Conservation (phyloP, 1,140 invertebrate genomes). For the Notospermus geniculatus region DNA sequence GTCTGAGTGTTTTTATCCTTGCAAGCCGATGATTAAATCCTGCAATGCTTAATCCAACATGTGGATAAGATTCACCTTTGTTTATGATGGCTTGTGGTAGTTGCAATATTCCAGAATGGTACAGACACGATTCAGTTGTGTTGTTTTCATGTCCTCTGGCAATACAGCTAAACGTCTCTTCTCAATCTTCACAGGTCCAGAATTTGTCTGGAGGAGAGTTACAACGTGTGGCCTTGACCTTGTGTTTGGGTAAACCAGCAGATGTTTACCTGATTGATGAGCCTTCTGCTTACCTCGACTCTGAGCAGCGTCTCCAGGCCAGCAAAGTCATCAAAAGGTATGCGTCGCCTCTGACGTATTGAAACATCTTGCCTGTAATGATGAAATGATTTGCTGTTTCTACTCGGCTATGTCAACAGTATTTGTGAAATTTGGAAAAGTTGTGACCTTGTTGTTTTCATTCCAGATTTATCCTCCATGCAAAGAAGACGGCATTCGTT, state of each 20-base stretch:
- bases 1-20: too few relatives aligned
- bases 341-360: conserved; percentile 14
- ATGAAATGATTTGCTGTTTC: too few relatives aligned
- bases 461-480: conserved; percentile 92
- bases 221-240: conserved; percentile 91
- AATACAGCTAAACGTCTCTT: too few relatives aligned
- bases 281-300: conserved; percentile 98
- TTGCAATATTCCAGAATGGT: too few relatives aligned
- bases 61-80: too few relatives aligned
- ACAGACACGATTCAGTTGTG: too few relatives aligned
- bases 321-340: conserved; percentile 98
- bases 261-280: conserved; percentile 99
- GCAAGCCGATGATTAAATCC: too few relatives aligned
- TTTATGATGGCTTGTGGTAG: too few relatives aligned
- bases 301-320: conserved; percentile 99
- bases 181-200: conserved; percentile 69
- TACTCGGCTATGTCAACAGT: too few relatives aligned
- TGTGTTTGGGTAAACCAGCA: conserved; percentile 97
- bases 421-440: neutral
- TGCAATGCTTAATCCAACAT: too few relatives aligned
- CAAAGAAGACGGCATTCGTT: conserved; percentile 98
- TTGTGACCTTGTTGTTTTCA: neutral
- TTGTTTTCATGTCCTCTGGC: too few relatives aligned
- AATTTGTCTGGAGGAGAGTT: conserved; percentile 99
- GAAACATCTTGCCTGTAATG: neutral